Percentiles rank a stretch among this genome's conserved stretches.
phyloP scores from a whole-genome alignment of 2,797 vertebrate species.

The Dermochelys coriacea region DNA sequence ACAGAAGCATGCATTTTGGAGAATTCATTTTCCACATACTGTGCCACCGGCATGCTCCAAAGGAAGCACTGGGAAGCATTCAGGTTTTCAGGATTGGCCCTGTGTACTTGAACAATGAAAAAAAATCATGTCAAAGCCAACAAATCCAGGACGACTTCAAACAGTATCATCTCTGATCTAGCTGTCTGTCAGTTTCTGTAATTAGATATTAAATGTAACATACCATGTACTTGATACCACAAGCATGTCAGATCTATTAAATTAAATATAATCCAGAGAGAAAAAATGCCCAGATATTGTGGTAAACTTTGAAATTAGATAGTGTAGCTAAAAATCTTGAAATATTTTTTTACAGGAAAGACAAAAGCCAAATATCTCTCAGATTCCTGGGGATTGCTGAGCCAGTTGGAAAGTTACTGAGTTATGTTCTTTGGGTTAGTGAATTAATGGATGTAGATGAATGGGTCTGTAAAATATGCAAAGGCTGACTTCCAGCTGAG shows the following conservation, averaged over 20 bases:
- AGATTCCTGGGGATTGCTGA: constrained; percentile 20
- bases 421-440: constrained; percentile 23
- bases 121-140: constrained; percentile 33
- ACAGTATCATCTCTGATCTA: constrained; percentile 23
- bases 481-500: constrained; percentile 8
- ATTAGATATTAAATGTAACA: constrained; percentile 17
- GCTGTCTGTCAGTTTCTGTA: constrained; percentile 14
- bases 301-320: constrained; percentile 1
- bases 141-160: constrained; percentile 2
- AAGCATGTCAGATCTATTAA: constrained; percentile 21
- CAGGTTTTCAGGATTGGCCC: constrained; percentile 15
- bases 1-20: not conserved
- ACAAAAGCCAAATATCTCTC: constrained; percentile 3
- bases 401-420: constrained; percentile 27
- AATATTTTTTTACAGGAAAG: not conserved
- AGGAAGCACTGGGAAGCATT: constrained; percentile 4
- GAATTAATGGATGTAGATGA: constrained; percentile 35
- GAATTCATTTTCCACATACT: not conserved
- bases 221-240: not conserved
- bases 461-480: not conserved
- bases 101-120: not conserved
- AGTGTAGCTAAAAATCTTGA: not conserved
- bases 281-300: not conserved
- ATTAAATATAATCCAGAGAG: not conserved
- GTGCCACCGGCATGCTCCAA: not conserved